A percentile compares a stretch with the other conserved stretches of the same genome.
These are phyloP conservation scores for Anoncus sp. DNA, from an alignment of 2,888 invertebrate species.

Conservation along the genomic window DNA sequence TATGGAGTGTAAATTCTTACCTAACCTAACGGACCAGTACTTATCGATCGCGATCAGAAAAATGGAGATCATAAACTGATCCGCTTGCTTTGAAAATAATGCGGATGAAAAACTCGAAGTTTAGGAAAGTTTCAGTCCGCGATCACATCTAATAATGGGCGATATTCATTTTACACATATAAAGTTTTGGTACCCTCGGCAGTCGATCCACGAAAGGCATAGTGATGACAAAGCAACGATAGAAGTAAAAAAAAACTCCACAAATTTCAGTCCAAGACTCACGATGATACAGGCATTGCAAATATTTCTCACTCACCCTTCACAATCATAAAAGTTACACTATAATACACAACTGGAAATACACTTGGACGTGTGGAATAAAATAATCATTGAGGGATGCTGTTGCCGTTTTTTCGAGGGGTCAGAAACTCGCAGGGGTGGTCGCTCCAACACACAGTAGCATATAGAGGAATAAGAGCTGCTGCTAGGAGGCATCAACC, in stretches of 20 bases:
- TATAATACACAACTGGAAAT: slow-evolving; percentile 10
- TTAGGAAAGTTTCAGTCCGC: too few species aligned
- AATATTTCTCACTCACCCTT: not conserved
- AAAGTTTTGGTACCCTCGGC: not conserved
- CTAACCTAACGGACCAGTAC: too few species aligned
- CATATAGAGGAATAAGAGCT: slow-evolving; percentile 21
- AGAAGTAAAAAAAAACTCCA: not conserved
- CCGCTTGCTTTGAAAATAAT: too few species aligned
- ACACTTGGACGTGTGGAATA: slow-evolving; percentile 45
- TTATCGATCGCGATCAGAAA: too few species aligned
- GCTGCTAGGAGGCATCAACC: slow-evolving; percentile 61
- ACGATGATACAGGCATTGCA: slow-evolving; percentile 28
- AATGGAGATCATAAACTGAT: too few species aligned
- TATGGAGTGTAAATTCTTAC: too few species aligned
- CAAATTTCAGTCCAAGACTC: slow-evolving; percentile 5
- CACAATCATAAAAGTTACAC: slow-evolving; percentile 28
- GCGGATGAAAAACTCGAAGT: too few species aligned
- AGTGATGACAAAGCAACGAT: not conserved
- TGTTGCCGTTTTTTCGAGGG: slow-evolving; percentile 48
- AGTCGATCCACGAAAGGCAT: not conserved
- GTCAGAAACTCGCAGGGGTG: slow-evolving; percentile 27
- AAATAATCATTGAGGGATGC: slow-evolving; percentile 61
- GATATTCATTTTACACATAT: too few species aligned
- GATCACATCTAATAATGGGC: too few species aligned
- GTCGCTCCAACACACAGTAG: slow-evolving; percentile 26